Base-by-base conservation (phyloP, 2,888 invertebrate genomes). In the Stegophylla sp. region DNA sequence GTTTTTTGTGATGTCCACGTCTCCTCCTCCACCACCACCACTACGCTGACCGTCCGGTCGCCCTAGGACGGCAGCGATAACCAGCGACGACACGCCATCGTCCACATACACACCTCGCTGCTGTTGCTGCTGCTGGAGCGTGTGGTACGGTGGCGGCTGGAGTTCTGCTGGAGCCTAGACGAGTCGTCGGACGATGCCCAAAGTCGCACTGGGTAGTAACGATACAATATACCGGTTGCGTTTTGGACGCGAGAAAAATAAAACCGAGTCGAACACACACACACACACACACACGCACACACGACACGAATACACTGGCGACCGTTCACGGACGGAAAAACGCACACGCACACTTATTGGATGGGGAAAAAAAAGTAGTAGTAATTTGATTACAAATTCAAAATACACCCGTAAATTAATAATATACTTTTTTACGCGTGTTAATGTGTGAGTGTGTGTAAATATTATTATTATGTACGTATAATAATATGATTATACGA, bases 61-160 rank as follows among this genome's bases (percentile, higher is more conserved):
- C 77, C 67, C 59, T 69, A 79, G 48, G 69, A 79, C 48, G 79
- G 79, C 69, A 45, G 61, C 34, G 69, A 79, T 20, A 48, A 74
- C 23, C 41, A 75, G 59, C 79, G 79, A 48, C 59, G 34, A 34
- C 67, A 79, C 48, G 56, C 56, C 61, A 79, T 71, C 69, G 61
- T 71, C 69, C 77, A 23, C 45, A 41, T 67, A 67, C 23, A 3
- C 17, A 17, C 45, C 59, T 28, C 15, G 45, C 5, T 23, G n/a
- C 4, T 12, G 59, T 26, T 48, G 59, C 45, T 20, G 67, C 28
- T 53, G 23, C 48, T 28, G 28, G 28, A 45, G 20, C 67, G 34
- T 34, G 34, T 34, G 34, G 34, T 34, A 34, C 4, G 7, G 34
- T 34, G n/a, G n/a, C n/a, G n/a, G 34, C 34, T 34, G 7, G 34